phyloP scores from a whole-genome alignment of 1,140 invertebrate species.

The Steinernema feltiae region DNA sequence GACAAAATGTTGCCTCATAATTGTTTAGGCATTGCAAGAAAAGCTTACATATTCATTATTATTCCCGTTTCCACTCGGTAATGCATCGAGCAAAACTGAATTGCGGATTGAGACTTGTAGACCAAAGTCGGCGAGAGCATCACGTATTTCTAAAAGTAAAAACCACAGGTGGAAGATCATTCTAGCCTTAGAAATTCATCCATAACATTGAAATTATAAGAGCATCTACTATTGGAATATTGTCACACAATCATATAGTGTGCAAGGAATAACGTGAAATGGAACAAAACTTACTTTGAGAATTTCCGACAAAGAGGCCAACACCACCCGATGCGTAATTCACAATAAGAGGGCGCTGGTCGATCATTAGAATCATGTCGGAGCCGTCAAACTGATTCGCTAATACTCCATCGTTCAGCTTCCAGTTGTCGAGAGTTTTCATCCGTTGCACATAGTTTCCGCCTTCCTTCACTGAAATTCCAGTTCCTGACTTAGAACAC shows the following conservation, averaged over 20 bases:
- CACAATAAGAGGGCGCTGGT: constrained; percentile 36
- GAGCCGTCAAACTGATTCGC: constrained; percentile 40
- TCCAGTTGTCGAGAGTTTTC: constrained; percentile 43
- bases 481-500: background rate
- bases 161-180: background rate
- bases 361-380: constrained; percentile 42
- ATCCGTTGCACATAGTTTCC: constrained; percentile 34
- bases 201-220: no score
- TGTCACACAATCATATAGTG: background rate
- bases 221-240: no score
- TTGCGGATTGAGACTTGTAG: constrained; percentile 20
- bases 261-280: constrained; percentile 29
- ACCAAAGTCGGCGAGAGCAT: constrained; percentile 27
- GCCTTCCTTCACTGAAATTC: background rate
- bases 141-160: constrained; percentile 16
- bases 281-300: constrained; percentile 18
- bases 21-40: constrained; percentile 1
- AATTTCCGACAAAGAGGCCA: background rate
- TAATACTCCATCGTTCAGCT: constrained; percentile 38
- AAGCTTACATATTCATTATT: constrained; percentile 24
- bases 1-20: constrained; percentile 15
- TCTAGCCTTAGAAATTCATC: no score
- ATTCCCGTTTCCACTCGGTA: background rate
- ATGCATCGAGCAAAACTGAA: constrained; percentile 28
- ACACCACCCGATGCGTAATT: constrained; percentile 22